Percentiles rank a stretch among this genome's conserved stretches.
These are phyloP conservation scores for Coreoperca whiteheadi DNA, from an alignment of 2,113 vertebrate species.

Conservation along the genomic window DNA sequence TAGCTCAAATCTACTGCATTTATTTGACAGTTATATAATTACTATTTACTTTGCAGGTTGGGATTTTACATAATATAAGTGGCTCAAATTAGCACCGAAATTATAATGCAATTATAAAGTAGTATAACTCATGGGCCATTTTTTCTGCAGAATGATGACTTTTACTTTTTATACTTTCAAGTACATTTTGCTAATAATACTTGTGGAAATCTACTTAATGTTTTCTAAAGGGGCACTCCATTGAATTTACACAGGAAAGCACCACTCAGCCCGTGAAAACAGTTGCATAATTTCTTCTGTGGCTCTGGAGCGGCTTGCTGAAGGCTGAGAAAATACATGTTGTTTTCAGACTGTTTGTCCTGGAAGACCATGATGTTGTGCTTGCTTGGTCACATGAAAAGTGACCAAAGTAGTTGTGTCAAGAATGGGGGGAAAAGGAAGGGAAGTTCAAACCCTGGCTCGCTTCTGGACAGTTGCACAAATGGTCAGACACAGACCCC, in stretches of 20 bases:
- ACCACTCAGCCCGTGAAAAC: no score
- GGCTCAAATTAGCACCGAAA: background rate
- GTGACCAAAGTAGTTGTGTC: background rate
- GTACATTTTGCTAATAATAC: no score
- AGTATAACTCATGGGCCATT: background rate
- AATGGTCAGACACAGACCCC: no score
- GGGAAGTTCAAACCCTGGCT: background rate
- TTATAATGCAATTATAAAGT: background rate
- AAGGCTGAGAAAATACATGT: no score
- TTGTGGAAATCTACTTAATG: no score
- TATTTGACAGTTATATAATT: background rate
- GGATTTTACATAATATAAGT: background rate
- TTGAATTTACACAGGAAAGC: background rate
- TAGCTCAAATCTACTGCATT: background rate
- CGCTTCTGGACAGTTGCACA: no score
- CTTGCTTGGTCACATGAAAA: background rate
- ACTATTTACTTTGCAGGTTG: background rate
- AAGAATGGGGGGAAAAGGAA: background rate
- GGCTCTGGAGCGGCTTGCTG: no score
- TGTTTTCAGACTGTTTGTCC: no score
- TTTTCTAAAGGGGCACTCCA: no score
- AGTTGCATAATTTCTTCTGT: no score
- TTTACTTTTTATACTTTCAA: background rate
- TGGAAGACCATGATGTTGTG: no score
- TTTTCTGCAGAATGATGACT: background rate